Percentiles rank a stretch among this genome's conserved stretches.
Conservation (phyloP, 2,888 invertebrate species). For the Ornithoptera alexandrae region DNA sequence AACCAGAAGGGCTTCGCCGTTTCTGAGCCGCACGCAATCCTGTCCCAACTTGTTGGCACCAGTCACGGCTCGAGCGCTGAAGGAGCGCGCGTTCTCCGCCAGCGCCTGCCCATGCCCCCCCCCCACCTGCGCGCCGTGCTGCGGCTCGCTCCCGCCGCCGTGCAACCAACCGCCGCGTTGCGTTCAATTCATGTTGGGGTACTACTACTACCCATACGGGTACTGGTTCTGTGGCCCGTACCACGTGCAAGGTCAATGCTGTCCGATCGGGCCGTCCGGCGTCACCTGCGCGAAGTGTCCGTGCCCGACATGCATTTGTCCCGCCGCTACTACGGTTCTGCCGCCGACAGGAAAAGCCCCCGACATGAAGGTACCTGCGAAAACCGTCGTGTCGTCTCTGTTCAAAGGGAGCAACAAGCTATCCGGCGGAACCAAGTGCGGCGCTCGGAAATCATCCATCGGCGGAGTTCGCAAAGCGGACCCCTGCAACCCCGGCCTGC, state of each 20-base stretch:
- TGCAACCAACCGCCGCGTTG: constrained; percentile 59
- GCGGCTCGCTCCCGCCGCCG: constrained; percentile 57
- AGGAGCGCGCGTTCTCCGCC: constrained; percentile 38
- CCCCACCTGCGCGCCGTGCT: constrained; percentile 47
- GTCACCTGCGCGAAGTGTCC: constrained; percentile 22
- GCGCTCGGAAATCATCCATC: not conserved
- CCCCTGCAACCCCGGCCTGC: not conserved
- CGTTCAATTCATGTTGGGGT: constrained; percentile 64
- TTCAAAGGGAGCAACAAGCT: not conserved
- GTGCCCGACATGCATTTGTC: constrained; percentile 30
- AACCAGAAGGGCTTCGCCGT: constrained; percentile 29
- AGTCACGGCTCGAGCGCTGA: not conserved
- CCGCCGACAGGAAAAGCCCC: not conserved
- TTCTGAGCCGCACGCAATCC: not conserved
- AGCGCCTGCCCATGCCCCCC: constrained; percentile 38
- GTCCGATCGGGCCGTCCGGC: constrained; percentile 40
- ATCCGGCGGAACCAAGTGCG: not conserved
- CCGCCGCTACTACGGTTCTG: constrained; percentile 24
- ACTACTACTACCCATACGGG: constrained; percentile 69
- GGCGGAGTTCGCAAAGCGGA: constrained; percentile 15
- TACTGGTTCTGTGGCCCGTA: constrained; percentile 69
- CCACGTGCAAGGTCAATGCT: constrained; percentile 54
- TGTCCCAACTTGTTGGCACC: not conserved
- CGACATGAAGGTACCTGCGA: not conserved
- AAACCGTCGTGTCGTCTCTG: not conserved